These are phyloP conservation scores for Pteropus rufus DNA, from an alignment of 2,797 vertebrate genomes.

Conservation along the genomic window DNA sequence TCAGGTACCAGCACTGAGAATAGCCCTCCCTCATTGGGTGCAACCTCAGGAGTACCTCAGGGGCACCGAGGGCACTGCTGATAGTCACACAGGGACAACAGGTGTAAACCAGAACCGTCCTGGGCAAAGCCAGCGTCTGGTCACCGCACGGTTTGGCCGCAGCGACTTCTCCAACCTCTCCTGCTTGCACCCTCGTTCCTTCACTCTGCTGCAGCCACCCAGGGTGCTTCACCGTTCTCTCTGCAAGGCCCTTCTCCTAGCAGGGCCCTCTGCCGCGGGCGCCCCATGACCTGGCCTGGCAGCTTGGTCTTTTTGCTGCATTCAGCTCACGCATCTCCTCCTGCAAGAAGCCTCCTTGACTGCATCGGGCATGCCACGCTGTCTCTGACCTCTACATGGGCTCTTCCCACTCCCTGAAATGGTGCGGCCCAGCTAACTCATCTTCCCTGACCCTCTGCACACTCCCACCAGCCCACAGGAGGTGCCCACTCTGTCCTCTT, in stretches of 20 bases:
- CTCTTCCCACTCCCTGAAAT: background rate
- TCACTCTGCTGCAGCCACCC: background rate
- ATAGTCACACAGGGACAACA: rapidly evolving
- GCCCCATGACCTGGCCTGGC: background rate
- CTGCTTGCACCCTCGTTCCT: background rate
- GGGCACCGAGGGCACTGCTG: background rate
- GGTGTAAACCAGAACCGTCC: background rate
- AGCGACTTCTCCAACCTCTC: background rate
- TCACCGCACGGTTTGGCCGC: background rate
- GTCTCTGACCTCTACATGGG: too few species aligned
- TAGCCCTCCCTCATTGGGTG: background rate
- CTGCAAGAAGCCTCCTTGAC: background rate
- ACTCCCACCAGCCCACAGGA: background rate
- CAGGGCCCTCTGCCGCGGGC: background rate
- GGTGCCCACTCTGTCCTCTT: background rate
- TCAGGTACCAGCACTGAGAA: background rate
- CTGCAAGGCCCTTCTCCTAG: background rate
- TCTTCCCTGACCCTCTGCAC: background rate
- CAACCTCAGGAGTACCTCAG: background rate
- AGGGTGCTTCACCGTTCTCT: background rate
- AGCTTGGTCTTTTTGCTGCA: background rate
- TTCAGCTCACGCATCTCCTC: background rate
- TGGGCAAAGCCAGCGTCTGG: background rate
- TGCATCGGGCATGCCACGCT: rapidly evolving
- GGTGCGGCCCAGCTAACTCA: background rate